Conservation (phyloP, 2,797 vertebrate genomes). For the Falco biarmicus region DNA sequence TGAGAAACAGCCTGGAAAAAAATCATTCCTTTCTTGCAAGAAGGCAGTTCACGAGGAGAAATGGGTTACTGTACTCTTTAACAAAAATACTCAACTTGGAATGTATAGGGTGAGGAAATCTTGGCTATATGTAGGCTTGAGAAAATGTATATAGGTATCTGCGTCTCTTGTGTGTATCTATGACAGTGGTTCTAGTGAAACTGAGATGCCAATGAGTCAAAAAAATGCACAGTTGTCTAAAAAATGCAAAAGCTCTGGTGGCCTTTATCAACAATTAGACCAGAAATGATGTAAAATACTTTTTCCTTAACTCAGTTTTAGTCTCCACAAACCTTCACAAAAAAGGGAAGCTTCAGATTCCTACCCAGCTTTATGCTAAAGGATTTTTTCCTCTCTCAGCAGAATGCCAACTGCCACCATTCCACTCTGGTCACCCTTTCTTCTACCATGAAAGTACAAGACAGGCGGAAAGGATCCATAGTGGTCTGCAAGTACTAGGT, state of each 20-base stretch:
- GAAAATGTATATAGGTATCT: not conserved
- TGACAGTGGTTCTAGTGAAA: not conserved
- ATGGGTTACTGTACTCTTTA: not conserved
- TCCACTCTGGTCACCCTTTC: not conserved
- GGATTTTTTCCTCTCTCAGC: not conserved
- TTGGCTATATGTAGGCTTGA: not conserved
- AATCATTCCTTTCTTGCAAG: not conserved
- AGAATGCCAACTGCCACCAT: not conserved
- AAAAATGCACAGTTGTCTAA: not conserved
- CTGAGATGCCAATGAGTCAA: not conserved
- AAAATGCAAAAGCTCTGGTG: not conserved
- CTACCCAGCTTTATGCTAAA: not conserved
- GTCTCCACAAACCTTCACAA: not conserved
- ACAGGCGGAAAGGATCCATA: not conserved
- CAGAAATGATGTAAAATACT: not conserved
- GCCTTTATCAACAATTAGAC: not conserved
- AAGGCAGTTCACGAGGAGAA: not conserved
- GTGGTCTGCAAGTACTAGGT: not conserved
- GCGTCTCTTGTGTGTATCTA: not conserved
- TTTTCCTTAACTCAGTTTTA: not conserved
- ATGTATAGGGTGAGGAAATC: not conserved
- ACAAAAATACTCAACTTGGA: not conserved
- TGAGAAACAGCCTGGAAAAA: not conserved
- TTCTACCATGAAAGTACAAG: not conserved
- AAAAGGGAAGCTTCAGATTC: not conserved